A percentile compares a stretch with the other conserved stretches of the same genome.
Conservation (phyloP, 2,113 vertebrate species). For the Ceuthmochares aereus region DNA sequence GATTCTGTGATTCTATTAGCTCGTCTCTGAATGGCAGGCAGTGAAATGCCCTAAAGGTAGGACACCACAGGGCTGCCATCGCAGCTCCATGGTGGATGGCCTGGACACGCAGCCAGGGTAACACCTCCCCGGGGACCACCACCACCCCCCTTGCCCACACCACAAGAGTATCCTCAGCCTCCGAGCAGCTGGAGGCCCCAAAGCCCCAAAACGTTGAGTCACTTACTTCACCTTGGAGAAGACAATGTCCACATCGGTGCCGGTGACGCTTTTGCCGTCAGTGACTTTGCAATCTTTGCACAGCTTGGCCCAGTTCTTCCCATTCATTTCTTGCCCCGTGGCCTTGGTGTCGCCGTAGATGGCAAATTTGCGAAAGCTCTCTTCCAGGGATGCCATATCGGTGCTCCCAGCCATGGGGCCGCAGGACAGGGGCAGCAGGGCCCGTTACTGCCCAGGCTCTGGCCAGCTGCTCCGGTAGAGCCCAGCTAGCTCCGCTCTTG, state of each 20-base stretch:
- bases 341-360: slow-evolving; percentile 92
- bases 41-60: not conserved
- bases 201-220: not conserved
- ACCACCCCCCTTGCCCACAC: accelerated
- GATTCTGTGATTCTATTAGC: no score
- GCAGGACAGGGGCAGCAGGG: not conserved
- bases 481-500: not conserved
- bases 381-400: slow-evolving; percentile 82
- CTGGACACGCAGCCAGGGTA: not conserved
- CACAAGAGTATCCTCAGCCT: not conserved
- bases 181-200: accelerated
- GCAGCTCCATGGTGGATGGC: accelerated
- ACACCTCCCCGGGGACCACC: not conserved
- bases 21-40: no score
- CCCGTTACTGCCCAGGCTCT: not conserved
- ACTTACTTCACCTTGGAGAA: slow-evolving; percentile 99
- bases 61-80: accelerated
- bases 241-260: slow-evolving; percentile 93
- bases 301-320: slow-evolving; percentile 97
- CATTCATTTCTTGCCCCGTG: slow-evolving; percentile 89
- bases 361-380: slow-evolving; percentile 90
- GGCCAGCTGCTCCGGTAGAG: not conserved
- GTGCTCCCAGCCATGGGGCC: slow-evolving; percentile 84
- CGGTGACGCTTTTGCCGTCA: slow-evolving; percentile 86
- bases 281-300: slow-evolving; percentile 96